Percentiles rank a stretch among this genome's conserved stretches.
Evolutionary conservation across 2,797 vertebrate species (phyloP).

Genomic region (Pseudopleuronectes americanus): DNA sequence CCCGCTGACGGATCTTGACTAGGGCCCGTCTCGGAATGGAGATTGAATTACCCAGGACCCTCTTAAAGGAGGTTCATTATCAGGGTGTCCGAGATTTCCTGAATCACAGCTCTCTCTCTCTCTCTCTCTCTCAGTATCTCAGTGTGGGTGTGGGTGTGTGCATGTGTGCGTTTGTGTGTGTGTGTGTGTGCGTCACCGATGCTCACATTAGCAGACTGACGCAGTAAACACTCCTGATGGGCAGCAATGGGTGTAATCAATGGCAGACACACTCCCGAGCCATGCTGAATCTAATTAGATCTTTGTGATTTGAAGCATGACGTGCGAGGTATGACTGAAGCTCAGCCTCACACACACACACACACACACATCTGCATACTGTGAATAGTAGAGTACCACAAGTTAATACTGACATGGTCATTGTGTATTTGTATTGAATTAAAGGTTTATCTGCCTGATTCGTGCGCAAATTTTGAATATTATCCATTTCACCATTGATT

Average conservation of each 20-base stretch:
- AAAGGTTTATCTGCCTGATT: too few species aligned
- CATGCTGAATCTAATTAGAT: constrained; percentile 61
- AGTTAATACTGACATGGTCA: not conserved
- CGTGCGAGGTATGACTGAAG: constrained; percentile 33
- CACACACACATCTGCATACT: not conserved
- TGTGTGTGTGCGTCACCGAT: constrained; percentile 9
- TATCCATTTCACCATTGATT: too few species aligned
- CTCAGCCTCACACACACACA: not conserved
- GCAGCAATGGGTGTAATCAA: constrained; percentile 61
- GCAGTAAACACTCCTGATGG: constrained; percentile 65
- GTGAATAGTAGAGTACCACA: not conserved
- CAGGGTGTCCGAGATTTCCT: constrained; percentile 45
- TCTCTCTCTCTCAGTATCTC: constrained; percentile 13
- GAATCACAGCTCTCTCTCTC: constrained; percentile 52
- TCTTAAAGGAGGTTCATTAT: constrained; percentile 62
- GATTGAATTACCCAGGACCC: constrained; percentile 65
- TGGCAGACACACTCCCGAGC: constrained; percentile 54
- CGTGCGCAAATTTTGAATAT: too few species aligned
- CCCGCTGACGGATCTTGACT: constrained; percentile 48
- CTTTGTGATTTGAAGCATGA: constrained; percentile 64
- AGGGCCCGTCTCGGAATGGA: constrained; percentile 61
- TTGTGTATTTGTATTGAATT: not conserved
- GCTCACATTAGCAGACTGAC: constrained; percentile 52
- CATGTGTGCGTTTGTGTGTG: constrained; percentile 10
- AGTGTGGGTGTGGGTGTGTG: constrained; percentile 21